Evolutionary conservation across 2,113 vertebrate genomes (phyloP).

Genomic region (Sebastes schlegelii): DNA sequence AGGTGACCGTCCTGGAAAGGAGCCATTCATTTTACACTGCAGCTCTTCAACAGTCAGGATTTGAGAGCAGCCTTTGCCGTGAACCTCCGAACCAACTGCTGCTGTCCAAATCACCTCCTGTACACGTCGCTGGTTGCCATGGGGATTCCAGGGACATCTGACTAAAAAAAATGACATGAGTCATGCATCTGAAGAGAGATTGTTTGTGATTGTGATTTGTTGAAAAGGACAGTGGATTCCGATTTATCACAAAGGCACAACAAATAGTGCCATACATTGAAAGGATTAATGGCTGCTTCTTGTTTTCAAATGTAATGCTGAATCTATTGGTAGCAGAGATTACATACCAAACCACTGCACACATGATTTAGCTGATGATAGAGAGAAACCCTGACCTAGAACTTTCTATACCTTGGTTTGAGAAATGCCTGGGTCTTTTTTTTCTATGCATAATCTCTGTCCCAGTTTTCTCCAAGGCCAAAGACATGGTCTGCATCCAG

Average conservation of each 20-base stretch:
- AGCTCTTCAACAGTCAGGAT: slow-evolving; percentile 47
- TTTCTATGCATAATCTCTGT: slow-evolving; percentile 3
- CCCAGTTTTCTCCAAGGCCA: slow-evolving; percentile 37
- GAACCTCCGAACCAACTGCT: slow-evolving; percentile 47
- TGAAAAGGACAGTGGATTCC: not conserved
- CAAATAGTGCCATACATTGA: not conserved
- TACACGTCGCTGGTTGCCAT: slow-evolving; percentile 74
- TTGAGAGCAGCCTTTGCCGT: slow-evolving; percentile 50
- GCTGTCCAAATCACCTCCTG: slow-evolving; percentile 56
- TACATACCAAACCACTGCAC: not conserved
- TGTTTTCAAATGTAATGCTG: not conserved
- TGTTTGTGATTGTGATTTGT: not conserved
- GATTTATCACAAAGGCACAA: slow-evolving; percentile 1
- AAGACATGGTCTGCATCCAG: not conserved
- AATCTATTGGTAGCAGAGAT: not conserved
- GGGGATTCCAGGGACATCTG: slow-evolving; percentile 74
- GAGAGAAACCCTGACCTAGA: not conserved
- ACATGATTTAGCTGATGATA: not conserved
- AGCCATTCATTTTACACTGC: slow-evolving; percentile 47
- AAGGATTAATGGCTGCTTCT: not conserved
- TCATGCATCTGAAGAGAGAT: slow-evolving; percentile 49
- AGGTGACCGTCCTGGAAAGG: slow-evolving; percentile 71
- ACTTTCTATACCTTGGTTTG: not conserved
- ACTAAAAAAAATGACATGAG: slow-evolving; percentile 54
- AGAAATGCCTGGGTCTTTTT: not conserved